A percentile compares a stretch with the other conserved stretches of the same genome.
Conservation (phyloP, 2,888 invertebrate genomes). For the Drosophila melanosoma region DNA sequence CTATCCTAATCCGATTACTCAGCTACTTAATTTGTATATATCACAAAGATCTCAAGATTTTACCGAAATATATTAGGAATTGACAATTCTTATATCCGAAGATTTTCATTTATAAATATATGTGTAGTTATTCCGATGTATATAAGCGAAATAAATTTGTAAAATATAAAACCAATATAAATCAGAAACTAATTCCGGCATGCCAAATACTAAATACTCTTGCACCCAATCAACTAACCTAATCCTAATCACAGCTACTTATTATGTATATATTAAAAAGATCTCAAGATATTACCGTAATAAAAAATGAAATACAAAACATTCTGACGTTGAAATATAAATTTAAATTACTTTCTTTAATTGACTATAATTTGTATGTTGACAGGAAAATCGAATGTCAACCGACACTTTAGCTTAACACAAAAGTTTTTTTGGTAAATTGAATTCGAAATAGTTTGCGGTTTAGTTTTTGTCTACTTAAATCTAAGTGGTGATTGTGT, state of each 20-base stretch:
- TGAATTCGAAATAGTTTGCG: constrained; percentile 32
- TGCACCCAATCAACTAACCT: not conserved
- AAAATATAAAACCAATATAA: not conserved
- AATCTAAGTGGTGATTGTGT: constrained; percentile 1
- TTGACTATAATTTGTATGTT: constrained; percentile 55
- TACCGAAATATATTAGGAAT: not conserved
- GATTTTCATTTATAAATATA: not conserved
- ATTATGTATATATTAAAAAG: not conserved
- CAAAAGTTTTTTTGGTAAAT: constrained; percentile 32
- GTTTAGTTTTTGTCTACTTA: constrained; percentile 3
- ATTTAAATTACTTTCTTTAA: constrained; percentile 41
- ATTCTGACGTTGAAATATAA: not conserved
- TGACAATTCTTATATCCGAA: not conserved
- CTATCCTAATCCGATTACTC: not conserved
- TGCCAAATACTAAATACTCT: constrained; percentile 3
- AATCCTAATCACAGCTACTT: not conserved
- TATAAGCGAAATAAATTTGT: not conserved
- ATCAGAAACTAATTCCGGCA: not conserved
- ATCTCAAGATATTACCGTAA: not conserved
- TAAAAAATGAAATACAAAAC: not conserved
- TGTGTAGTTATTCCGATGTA: constrained; percentile 1
- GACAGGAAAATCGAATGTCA: constrained; percentile 67
- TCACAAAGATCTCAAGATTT: not conserved
- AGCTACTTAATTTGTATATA: not conserved
- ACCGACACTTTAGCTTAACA: constrained; percentile 41